Evolutionary conservation across 2,797 vertebrate species (phyloP), one percentile per base, ranked within the genome.

Genomic region (Coilia nasus): DNA sequence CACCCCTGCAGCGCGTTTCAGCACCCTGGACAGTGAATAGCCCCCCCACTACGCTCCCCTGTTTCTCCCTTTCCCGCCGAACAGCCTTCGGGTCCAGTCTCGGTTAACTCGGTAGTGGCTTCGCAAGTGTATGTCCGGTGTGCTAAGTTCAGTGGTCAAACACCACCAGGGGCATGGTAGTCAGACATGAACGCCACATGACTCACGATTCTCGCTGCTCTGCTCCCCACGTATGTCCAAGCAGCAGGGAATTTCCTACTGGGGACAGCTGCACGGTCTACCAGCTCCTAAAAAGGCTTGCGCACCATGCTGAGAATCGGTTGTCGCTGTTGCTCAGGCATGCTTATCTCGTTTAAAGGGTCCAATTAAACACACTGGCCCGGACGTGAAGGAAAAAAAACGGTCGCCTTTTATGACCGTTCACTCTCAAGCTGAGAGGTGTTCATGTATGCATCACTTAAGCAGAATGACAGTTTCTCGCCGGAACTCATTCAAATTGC

Each of bases 21-120:
- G 96, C 83, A 97, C 96, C 94, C 31, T 75, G 96, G 96, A 97
- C 96, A 97, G 97, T 88, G 91, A 92, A 35, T 89, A 81, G 15
- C 57, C 54, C 54, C 4, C 82, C 86, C 87, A 78, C 54, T 88
- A 93, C 90, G 86, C 87, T 78, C 3, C 84, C 7, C 44, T 85
- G 88, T 87, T 84, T 84, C 75, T 84, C 82, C 41, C 83, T 11
- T 31, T 62, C 84, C 84, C 81, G 64, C 54, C 64, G 47, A 28
- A 44, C 23, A 81, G 82, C 35, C 21, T 84, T 15, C 44, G 75
- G 54, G 81, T 44, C 31, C 35, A 6, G n/a, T 62, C 41, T 83
- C 50, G 25, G n/a, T 67, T 28, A 25, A 67, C 25, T 67, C 62
- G 23, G 67, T 15, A 25, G 35, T 41, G 35, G 15, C 2, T 9